Percentiles rank a stretch among this genome's conserved stretches.
phyloP scores from a whole-genome alignment of 2,113 vertebrate species.

The Sterna hirundo region DNA sequence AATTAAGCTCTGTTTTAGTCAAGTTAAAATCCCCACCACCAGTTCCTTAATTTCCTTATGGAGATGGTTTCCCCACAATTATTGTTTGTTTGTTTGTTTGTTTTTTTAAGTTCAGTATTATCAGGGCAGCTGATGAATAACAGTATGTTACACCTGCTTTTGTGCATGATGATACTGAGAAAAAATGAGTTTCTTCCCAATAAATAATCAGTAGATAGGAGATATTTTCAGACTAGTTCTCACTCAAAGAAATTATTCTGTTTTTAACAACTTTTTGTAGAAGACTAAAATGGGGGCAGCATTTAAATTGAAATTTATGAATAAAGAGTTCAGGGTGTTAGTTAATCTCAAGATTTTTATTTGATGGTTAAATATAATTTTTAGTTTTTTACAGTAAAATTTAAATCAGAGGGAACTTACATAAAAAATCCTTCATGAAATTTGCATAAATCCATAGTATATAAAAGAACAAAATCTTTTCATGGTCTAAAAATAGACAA shows the following conservation, averaged over 20 bases:
- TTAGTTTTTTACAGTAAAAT: not conserved
- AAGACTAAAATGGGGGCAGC: not conserved
- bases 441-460: not conserved
- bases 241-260: not conserved
- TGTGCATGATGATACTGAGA: not conserved
- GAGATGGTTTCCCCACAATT: rapidly evolving
- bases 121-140: not conserved
- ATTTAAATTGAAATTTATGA: not conserved
- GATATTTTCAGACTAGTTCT: not conserved
- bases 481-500: not conserved
- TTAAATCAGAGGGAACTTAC: not conserved
- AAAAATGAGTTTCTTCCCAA: not conserved
- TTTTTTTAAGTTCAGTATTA: not conserved
- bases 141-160: not conserved
- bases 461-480: not conserved
- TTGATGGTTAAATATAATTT: not conserved
- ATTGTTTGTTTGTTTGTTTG: no score
- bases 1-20: not conserved
- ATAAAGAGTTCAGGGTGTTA: not conserved
- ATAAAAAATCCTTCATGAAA: not conserved
- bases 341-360: not conserved
- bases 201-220: not conserved
- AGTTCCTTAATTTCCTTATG: not conserved
- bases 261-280: not conserved
- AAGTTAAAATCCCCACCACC: not conserved